Conservation (phyloP, 2,113 vertebrate species). For the Abramis brama region DNA sequence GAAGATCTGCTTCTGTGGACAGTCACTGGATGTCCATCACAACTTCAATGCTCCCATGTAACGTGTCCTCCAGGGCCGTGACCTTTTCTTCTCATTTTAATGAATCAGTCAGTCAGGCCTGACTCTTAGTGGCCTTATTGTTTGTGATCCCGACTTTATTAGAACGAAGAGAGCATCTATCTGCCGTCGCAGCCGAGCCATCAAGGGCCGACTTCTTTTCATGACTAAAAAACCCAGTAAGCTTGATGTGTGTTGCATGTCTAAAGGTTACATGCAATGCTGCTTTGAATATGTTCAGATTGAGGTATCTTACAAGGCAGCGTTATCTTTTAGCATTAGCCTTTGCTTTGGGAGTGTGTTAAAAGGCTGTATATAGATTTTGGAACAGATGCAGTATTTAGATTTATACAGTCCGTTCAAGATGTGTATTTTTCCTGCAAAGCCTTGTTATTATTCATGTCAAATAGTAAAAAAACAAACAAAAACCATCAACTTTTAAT, state of each 20-base stretch:
- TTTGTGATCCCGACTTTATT: constrained; percentile 40
- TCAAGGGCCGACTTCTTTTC: constrained; percentile 47
- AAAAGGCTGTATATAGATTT: neutral
- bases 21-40: neutral
- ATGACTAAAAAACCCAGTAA: neutral
- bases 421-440: neutral
- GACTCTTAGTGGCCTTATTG: constrained; percentile 10
- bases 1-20: neutral
- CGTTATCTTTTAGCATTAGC: neutral
- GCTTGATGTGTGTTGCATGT: neutral
- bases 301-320: neutral
- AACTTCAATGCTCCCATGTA: neutral
- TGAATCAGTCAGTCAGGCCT: constrained; percentile 27
- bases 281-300: neutral
- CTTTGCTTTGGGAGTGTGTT: neutral
- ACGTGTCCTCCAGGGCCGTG: neutral
- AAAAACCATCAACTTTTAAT: constrained; percentile 37
- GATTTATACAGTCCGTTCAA: neutral
- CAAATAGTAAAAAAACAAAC: constrained; percentile 34
- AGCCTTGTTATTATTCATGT: neutral
- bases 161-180: constrained; percentile 35
- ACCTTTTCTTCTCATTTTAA: constrained; percentile 28
- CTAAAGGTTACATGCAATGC: neutral
- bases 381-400: neutral
- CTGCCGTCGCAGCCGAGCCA: constrained; percentile 48